Percentiles rank a stretch among this genome's conserved stretches.
These are phyloP conservation scores for Leptarthrus brevirostris DNA, from an alignment of 2,888 invertebrate species.

Conservation along the genomic window DNA sequence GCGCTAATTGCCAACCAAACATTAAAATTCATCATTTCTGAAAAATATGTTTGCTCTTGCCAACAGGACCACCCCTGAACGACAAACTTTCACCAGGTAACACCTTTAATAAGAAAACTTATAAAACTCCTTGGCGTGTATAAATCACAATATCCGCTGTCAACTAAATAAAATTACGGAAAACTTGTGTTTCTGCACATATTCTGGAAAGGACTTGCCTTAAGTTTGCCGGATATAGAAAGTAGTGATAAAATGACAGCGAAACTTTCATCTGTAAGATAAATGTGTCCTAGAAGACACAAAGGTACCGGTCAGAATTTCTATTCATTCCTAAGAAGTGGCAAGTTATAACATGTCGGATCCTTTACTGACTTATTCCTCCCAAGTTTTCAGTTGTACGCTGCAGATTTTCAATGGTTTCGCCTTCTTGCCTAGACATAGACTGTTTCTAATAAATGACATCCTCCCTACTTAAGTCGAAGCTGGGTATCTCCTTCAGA, in stretches of 20 bases:
- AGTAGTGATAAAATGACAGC: conserved; percentile 27
- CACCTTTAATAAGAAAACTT: conserved; percentile 12
- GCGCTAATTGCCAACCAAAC: too few species aligned
- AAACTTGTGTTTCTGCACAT: conserved; percentile 23
- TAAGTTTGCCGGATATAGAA: conserved; percentile 15
- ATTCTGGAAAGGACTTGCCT: not conserved
- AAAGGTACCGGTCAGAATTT: conserved; percentile 39
- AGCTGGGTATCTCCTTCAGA: conserved; percentile 55
- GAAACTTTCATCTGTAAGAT: conserved; percentile 40
- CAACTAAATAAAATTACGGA: conserved; percentile 38
- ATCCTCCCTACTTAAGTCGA: conserved; percentile 36
- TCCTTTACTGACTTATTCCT: conserved; percentile 22
- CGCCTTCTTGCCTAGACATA: not conserved
- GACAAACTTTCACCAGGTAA: not conserved
- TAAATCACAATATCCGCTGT: conserved; percentile 47
- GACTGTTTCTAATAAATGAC: conserved; percentile 43
- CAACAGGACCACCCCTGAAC: too few species aligned
- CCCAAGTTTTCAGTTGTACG: not conserved
- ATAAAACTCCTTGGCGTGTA: not conserved
- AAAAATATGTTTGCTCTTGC: too few species aligned
- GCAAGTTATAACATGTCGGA: conserved; percentile 24
- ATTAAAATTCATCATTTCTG: too few species aligned
- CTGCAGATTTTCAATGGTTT: too few species aligned
- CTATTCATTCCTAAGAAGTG: conserved; percentile 31
- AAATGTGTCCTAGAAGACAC: conserved; percentile 38